Conservation (phyloP, 2,888 invertebrate genomes). For the Argynnis bischoffii region DNA sequence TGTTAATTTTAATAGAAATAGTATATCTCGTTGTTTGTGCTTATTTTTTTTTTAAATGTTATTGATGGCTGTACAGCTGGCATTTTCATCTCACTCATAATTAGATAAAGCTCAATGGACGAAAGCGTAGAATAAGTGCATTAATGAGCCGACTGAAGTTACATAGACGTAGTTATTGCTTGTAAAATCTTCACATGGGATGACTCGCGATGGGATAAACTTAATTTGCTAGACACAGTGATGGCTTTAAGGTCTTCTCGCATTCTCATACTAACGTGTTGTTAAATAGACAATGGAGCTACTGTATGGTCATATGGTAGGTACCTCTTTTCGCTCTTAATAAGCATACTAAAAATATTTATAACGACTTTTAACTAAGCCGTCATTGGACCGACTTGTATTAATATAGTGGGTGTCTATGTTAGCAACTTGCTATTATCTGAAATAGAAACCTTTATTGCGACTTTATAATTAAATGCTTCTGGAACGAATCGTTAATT, state of each 20-base stretch:
- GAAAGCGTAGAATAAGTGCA: conserved; percentile 54
- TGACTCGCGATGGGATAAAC: conserved; percentile 54
- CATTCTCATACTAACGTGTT: background rate
- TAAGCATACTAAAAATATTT: background rate
- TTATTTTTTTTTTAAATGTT: background rate
- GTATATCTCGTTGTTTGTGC: background rate
- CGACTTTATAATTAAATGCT: background rate
- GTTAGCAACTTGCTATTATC: conserved; percentile 1
- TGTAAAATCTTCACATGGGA: conserved; percentile 42
- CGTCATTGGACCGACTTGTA: conserved; percentile 2
- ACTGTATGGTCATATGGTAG: too few species aligned
- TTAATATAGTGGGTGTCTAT: conserved; percentile 12
- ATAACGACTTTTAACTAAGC: background rate
- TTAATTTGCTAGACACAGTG: conserved; percentile 10
- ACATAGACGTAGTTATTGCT: conserved; percentile 56
- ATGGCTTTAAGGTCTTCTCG: background rate
- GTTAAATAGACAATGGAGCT: too few species aligned
- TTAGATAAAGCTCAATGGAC: conserved; percentile 52
- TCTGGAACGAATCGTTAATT: background rate
- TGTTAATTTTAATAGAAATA: background rate
- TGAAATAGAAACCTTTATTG: conserved; percentile 17
- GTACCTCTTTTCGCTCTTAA: background rate
- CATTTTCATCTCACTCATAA: conserved; percentile 23
- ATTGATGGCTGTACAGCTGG: background rate
- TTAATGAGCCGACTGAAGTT: conserved; percentile 70